These are phyloP conservation scores for Pao palembangensis DNA, from an alignment of 2,113 vertebrate genomes.

Conservation along the genomic window DNA sequence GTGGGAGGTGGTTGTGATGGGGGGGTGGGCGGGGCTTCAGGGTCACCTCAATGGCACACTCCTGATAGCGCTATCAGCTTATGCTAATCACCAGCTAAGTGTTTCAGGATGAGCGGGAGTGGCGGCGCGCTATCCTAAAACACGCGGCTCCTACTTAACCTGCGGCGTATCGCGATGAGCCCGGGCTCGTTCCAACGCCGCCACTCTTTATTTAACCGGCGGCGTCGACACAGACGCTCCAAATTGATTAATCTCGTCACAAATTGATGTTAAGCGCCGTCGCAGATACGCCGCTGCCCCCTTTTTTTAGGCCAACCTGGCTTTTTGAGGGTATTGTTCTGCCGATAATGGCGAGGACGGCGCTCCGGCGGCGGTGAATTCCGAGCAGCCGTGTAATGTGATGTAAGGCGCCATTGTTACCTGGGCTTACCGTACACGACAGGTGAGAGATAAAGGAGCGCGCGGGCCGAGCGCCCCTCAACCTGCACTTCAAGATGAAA, in stretches of 20 bases:
- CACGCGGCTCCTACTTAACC: slow-evolving; percentile 73
- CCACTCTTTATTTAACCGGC: slow-evolving; percentile 47
- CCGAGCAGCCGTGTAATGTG: slow-evolving; percentile 49
- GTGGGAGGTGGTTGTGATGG: no score
- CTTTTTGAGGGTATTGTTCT: slow-evolving; percentile 67
- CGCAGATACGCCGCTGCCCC: slow-evolving; percentile 29
- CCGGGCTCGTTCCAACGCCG: slow-evolving; percentile 54
- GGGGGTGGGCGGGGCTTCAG: slow-evolving; percentile 17
- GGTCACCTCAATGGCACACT: slow-evolving; percentile 74
- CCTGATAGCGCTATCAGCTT: slow-evolving; percentile 77
- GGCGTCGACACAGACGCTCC: slow-evolving; percentile 27
- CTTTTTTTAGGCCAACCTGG: slow-evolving; percentile 45
- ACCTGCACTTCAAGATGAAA: slow-evolving; percentile 45
- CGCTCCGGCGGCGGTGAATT: slow-evolving; percentile 36
- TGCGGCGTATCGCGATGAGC: slow-evolving; percentile 71
- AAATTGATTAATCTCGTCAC: slow-evolving; percentile 74
- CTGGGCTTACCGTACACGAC: slow-evolving; percentile 59
- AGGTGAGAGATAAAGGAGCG: slow-evolving; percentile 58
- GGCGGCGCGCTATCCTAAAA: slow-evolving; percentile 64
- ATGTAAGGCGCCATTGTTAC: slow-evolving; percentile 65
- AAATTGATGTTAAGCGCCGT: slow-evolving; percentile 72
- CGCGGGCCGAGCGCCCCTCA: slow-evolving; percentile 24
- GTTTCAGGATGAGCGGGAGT: slow-evolving; percentile 64
- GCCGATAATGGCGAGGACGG: slow-evolving; percentile 56
- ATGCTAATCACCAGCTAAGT: slow-evolving; percentile 79